Base-by-base conservation (phyloP, 2,888 invertebrate species). In the Standfussiana lucernea region DNA sequence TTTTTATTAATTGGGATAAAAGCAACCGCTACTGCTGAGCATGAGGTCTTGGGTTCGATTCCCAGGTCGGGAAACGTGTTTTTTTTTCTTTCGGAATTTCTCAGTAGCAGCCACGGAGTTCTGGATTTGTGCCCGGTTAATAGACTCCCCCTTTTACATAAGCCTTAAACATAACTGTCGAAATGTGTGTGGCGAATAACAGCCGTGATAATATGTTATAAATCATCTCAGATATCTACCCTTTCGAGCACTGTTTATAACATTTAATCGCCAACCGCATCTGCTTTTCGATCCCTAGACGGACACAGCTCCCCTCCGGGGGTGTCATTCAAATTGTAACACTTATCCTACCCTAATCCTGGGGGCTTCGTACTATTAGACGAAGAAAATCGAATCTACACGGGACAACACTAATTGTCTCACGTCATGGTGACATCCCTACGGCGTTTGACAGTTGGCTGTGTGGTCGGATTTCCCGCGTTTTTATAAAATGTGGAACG, bases 261-360 rank as follows among this genome's bases (percentile, higher is more conserved):
- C 21, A 35, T 67, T 45, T 45, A 28, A 65, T 47, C 47, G 40
- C 37, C 28, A 40, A 59, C 45, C 15, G 18, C 59, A 40, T 56
- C 28, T 68, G 37, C 21, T 59, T 37, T 15, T 56, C 40, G 32
- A 28, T 11, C 28, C 15, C 45, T 59, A 28, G 24, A 50, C 24
- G 32, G 32, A 50, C 32, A 32, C 8, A 10, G 4, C 35, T 42
- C 6, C 47, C 50, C 50, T 56, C 18, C 1, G 24, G 21, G 70
- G 50, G 15, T 59, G 56, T 47, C 72, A 45, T 72, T 83, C 53
- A 79, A 79, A 69, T 45, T 68, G 65, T 68, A 35, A 53, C 72
- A 61, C 59, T 66, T 83, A 67, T 53, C 62, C 53, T 65, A 50
- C 18, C 67, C 71, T 84, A 75, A 79, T 82, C 75, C 71, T 37